Percentiles rank a stretch among this genome's conserved stretches.
Evolutionary conservation across 2,888 invertebrate genomes (phyloP).

Genomic region (Chaitophorus viminalis): DNA sequence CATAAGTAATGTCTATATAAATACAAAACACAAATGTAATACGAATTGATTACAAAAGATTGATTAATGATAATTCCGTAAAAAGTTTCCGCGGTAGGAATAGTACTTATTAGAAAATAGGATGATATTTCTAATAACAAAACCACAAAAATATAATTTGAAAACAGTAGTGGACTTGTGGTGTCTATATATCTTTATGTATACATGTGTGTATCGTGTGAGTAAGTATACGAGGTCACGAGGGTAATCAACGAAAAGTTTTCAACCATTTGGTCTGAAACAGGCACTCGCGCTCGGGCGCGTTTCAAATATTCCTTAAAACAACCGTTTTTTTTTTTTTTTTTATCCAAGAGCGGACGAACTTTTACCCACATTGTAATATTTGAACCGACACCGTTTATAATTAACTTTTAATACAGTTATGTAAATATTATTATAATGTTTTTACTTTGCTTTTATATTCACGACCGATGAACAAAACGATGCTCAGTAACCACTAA

Average conservation of each 20-base stretch:
- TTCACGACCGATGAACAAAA: neutral
- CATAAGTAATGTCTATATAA: neutral
- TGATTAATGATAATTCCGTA: neutral
- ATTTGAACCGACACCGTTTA: neutral
- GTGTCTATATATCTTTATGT: conserved; percentile 18
- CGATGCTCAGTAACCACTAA: no score
- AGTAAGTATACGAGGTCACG: neutral
- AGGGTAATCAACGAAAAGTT: conserved; percentile 28
- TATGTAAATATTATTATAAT: neutral
- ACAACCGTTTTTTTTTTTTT: conserved; percentile 4
- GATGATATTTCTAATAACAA: neutral
- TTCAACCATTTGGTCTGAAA: conserved; percentile 16
- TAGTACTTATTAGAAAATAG: neutral
- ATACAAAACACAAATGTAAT: no score
- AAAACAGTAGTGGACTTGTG: neutral
- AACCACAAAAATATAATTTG: neutral
- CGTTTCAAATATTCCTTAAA: neutral
- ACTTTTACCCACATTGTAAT: neutral
- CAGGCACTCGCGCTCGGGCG: neutral
- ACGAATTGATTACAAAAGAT: neutral
- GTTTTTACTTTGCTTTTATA: neutral
- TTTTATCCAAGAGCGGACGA: neutral
- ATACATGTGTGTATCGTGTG: neutral
- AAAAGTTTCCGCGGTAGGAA: neutral
- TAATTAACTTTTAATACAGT: neutral